Percentiles rank a stretch among this genome's conserved stretches.
Evolutionary conservation across 2,888 invertebrate species (phyloP).

Genomic region (Petrophora chlorosata): DNA sequence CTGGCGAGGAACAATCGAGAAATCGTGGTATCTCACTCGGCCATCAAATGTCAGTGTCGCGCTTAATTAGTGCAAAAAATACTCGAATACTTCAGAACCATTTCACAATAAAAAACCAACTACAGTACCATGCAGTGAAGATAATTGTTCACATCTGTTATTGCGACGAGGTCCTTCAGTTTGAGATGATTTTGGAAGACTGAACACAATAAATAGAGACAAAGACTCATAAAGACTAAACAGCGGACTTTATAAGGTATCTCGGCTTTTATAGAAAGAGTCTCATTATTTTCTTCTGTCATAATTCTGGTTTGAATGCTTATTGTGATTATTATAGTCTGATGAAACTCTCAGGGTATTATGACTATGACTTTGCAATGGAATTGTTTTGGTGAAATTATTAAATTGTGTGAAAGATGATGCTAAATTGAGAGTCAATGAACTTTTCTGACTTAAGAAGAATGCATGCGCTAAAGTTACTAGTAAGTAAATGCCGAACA

Average conservation of each 20-base stretch:
- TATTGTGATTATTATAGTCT: slow-evolving; percentile 10
- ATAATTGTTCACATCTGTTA: not conserved
- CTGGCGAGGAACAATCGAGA: slow-evolving; percentile 69
- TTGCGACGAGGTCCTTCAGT: slow-evolving; percentile 3
- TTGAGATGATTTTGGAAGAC: not conserved
- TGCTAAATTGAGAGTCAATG: slow-evolving; percentile 4
- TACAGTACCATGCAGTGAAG: not conserved
- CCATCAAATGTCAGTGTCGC: slow-evolving; percentile 70
- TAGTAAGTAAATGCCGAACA: no score
- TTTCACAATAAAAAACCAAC: slow-evolving; percentile 6
- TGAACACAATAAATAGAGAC: slow-evolving; percentile 22
- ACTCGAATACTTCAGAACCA: slow-evolving; percentile 3
- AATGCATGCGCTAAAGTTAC: no score
- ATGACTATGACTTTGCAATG: slow-evolving; percentile 21
- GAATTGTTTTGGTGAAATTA: slow-evolving; percentile 22
- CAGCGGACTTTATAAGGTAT: slow-evolving; percentile 8
- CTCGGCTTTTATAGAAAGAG: slow-evolving; percentile 5
- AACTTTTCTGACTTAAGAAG: no score
- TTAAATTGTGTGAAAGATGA: slow-evolving; percentile 6
- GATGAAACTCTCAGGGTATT: slow-evolving; percentile 23
- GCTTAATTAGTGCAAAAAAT: slow-evolving; percentile 53
- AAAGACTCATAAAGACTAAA: slow-evolving; percentile 13
- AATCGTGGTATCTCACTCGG: slow-evolving; percentile 65
- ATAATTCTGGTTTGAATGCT: not conserved
- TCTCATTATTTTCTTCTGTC: not conserved